Evolutionary conservation across 2,888 invertebrate genomes (phyloP).

Genomic region (Leptarthrus brevirostris): DNA sequence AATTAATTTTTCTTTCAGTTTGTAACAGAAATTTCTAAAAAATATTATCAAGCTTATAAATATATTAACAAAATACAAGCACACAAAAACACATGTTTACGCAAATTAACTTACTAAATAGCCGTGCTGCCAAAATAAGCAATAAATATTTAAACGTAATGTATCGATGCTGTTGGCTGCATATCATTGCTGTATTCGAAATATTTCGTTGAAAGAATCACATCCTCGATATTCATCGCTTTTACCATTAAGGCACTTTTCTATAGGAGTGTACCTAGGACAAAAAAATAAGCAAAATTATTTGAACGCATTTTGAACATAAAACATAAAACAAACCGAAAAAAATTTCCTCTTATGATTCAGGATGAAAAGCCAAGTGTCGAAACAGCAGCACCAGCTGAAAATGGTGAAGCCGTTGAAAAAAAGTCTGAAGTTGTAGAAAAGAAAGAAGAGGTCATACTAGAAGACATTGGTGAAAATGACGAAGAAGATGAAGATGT

Average conservation of each 20-base stretch:
- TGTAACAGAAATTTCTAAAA: too few relatives aligned
- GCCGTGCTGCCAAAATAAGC: too few relatives aligned
- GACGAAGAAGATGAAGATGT: constrained; percentile 32
- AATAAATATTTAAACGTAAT: not conserved
- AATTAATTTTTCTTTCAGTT: too few relatives aligned
- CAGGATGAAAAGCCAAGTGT: constrained; percentile 16
- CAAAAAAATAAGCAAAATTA: too few relatives aligned
- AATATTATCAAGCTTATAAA: not conserved
- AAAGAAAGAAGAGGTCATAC: constrained; percentile 30
- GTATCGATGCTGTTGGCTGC: not conserved
- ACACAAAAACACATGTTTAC: not conserved
- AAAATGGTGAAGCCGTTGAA: not conserved
- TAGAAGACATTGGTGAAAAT: constrained; percentile 42
- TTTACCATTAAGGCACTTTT: not conserved
- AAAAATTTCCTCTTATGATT: constrained; percentile 16
- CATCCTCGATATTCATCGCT: not conserved
- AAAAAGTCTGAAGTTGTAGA: constrained; percentile 11
- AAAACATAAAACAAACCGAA: not conserved
- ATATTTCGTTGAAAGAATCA: not conserved
- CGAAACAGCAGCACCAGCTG: not conserved
- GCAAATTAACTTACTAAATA: not conserved
- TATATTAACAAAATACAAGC: not conserved
- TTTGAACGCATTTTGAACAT: not conserved
- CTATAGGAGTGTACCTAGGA: not conserved
- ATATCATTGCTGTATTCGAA: not conserved